Conservation (phyloP, 2,113 vertebrate species). For the Ascaphus truei region DNA sequence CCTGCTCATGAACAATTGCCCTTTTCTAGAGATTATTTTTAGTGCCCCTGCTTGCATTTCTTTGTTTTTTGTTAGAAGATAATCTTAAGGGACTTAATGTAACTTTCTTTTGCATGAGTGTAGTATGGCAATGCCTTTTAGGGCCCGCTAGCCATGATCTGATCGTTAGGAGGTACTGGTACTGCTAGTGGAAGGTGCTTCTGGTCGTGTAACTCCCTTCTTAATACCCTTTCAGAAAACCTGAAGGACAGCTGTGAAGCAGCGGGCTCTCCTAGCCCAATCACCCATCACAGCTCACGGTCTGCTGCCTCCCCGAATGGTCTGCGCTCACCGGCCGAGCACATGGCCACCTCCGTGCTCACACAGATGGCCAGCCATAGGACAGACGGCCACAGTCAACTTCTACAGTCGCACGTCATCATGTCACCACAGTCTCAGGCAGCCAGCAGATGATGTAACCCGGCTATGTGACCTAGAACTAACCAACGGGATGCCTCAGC, state of each 20-base stretch:
- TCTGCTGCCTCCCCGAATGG: slow-evolving; percentile 75
- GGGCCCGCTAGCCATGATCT: no score
- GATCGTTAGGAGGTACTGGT: no score
- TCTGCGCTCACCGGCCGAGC: slow-evolving; percentile 86
- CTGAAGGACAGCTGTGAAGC: slow-evolving; percentile 86
- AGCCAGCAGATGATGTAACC: slow-evolving; percentile 87
- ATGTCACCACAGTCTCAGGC: slow-evolving; percentile 90
- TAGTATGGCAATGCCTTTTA: no score
- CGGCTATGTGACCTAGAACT: slow-evolving; percentile 45
- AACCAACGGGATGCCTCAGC: slow-evolving; percentile 19
- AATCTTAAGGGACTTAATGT: no score
- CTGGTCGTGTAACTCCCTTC: no score
- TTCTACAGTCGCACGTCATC: slow-evolving; percentile 65
- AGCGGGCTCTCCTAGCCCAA: slow-evolving; percentile 81
- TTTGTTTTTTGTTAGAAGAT: no score
- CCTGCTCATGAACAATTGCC: no score
- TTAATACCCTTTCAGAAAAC: slow-evolving; percentile 60
- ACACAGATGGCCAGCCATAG: slow-evolving; percentile 90
- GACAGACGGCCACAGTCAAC: slow-evolving; percentile 72
- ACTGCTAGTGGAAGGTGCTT: no score
- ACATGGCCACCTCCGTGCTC: slow-evolving; percentile 91
- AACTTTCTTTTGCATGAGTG: no score
- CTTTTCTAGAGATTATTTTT: no score
- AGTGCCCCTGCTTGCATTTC: no score
- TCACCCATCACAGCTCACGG: slow-evolving; percentile 90